Conservation (phyloP, 2,113 vertebrate genomes). For the Eptesicus fuscus region DNA sequence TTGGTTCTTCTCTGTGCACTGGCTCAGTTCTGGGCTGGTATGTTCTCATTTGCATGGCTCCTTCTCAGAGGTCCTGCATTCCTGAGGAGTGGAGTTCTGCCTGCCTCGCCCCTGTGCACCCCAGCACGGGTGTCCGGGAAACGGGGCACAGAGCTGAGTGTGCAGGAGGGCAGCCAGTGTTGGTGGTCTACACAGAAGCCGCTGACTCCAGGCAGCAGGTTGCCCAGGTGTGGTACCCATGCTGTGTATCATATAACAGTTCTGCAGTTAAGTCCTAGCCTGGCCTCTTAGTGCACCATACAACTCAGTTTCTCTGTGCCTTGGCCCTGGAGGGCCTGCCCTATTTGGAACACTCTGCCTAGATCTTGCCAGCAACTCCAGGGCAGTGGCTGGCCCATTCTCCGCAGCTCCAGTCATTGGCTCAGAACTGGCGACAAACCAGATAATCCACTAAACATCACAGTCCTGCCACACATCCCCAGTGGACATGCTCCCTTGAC, state of each 20-base stretch:
- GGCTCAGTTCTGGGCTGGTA: background rate
- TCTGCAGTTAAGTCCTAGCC: background rate
- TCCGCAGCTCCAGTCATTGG: background rate
- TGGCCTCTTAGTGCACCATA: background rate
- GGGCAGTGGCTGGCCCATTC: background rate
- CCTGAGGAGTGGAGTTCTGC: background rate
- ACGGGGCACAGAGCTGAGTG: rapidly evolving
- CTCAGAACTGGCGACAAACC: background rate
- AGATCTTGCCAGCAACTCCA: background rate
- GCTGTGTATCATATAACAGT: background rate
- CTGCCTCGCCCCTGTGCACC: background rate
- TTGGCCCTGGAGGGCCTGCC: background rate
- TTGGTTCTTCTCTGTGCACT: background rate
- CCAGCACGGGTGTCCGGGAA: rapidly evolving
- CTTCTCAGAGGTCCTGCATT: background rate
- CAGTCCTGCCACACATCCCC: background rate
- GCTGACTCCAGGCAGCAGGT: background rate
- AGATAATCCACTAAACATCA: background rate
- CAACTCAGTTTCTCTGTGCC: background rate
- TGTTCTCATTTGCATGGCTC: background rate
- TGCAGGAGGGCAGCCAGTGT: background rate
- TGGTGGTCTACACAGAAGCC: background rate
- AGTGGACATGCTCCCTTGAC: background rate
- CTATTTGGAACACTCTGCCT: background rate
- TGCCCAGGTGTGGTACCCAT: background rate